A percentile compares a stretch with the other conserved stretches of the same genome.
Evolutionary conservation across 1,140 invertebrate species (phyloP).

Genomic region (Caenorhabditis inopinata): DNA sequence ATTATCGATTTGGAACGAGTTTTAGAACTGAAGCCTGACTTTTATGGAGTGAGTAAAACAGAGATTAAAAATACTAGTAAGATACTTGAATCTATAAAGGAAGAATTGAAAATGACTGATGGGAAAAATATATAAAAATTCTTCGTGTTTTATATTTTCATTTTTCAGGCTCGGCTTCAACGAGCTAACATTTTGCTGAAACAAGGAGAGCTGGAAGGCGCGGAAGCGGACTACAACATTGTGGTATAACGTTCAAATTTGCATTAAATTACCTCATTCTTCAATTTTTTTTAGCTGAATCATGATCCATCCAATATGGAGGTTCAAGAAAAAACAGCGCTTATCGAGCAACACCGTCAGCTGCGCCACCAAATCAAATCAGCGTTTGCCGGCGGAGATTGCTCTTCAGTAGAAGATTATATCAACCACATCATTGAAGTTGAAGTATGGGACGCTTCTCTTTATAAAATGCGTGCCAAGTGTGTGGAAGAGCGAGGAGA

Average conservation of each 20-base stretch:
- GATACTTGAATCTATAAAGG: too few species aligned
- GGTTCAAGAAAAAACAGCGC: slow-evolving; percentile 21
- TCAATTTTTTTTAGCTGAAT: slow-evolving; percentile 54
- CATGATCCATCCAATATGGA: slow-evolving; percentile 5
- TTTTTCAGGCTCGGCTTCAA: slow-evolving; percentile 78
- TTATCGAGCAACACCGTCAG: slow-evolving; percentile 37
- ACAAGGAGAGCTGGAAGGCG: slow-evolving; percentile 74
- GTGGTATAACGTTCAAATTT: slow-evolving; percentile 78
- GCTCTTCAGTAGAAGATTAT: slow-evolving; percentile 74
- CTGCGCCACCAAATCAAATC: slow-evolving; percentile 67
- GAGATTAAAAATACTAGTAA: too few species aligned
- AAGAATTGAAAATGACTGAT: too few species aligned
- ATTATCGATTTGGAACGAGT: slow-evolving; percentile 88
- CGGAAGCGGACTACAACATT: slow-evolving; percentile 74
- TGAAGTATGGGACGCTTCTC: slow-evolving; percentile 77
- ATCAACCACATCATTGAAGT: slow-evolving; percentile 79
- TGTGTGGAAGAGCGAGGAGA: slow-evolving; percentile 81
- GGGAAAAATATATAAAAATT: too few species aligned
- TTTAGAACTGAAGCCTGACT: slow-evolving; percentile 89
- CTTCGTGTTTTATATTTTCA: too few species aligned
- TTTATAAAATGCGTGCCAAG: slow-evolving; percentile 83
- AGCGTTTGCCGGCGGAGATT: slow-evolving; percentile 74
- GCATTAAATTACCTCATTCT: slow-evolving; percentile 79
- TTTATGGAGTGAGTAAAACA: slow-evolving; percentile 77
- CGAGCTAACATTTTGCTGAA: slow-evolving; percentile 76